These are phyloP conservation scores for Parnassius orleans DNA, from an alignment of 2,888 invertebrate species.

Conservation along the genomic window DNA sequence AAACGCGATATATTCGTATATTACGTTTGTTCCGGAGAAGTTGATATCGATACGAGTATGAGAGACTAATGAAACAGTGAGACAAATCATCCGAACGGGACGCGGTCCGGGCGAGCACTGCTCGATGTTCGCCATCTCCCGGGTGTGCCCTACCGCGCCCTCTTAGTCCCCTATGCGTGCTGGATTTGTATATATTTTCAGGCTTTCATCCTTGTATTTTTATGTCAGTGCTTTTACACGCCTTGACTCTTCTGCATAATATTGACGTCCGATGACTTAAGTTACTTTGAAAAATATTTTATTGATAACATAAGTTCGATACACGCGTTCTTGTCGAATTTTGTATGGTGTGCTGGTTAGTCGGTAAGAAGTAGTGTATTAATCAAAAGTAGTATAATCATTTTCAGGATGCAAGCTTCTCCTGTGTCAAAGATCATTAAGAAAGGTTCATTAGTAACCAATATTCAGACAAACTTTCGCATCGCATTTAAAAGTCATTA, in stretches of 20 bases:
- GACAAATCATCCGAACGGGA: conserved; percentile 34
- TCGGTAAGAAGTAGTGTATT: no score
- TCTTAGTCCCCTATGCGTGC: conserved; percentile 41
- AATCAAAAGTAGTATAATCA: no score
- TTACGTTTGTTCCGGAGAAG: conserved; percentile 44
- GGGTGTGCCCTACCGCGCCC: conserved; percentile 38
- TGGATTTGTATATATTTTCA: conserved; percentile 37
- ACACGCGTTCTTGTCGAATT: no score
- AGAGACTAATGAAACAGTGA: conserved; percentile 21
- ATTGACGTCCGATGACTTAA: neutral
- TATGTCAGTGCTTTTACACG: conserved; percentile 37
- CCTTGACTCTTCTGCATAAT: conserved; percentile 30
- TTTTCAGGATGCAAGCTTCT: no score
- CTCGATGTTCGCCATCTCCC: conserved; percentile 20
- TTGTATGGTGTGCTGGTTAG: no score
- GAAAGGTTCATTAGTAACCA: no score
- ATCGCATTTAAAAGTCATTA: no score
- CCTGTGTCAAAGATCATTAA: no score
- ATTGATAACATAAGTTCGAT: no score
- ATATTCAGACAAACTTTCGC: no score
- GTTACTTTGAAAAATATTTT: no score
- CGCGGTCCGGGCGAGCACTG: conserved; percentile 56
- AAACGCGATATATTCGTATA: conserved; percentile 50
- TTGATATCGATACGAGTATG: conserved; percentile 32
- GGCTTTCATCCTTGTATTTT: conserved; percentile 47